Evolutionary conservation across 1,140 invertebrate genomes (phyloP).

Genomic region (Zaprionus davidi): DNA sequence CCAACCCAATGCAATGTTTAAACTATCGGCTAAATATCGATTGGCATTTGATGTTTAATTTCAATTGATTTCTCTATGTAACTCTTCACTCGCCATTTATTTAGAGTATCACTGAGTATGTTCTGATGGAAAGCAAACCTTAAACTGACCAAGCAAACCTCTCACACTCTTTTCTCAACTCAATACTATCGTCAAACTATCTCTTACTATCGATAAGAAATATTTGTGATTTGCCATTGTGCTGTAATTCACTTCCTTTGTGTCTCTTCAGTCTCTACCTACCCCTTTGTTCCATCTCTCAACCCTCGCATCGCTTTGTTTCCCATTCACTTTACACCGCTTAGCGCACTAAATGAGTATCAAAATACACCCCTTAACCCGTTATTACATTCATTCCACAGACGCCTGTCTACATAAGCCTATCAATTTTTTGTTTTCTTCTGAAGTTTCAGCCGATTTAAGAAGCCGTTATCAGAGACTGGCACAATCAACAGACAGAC

Average conservation of each 20-base stretch:
- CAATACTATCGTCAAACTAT: neutral
- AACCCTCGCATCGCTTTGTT: conserved; percentile 1
- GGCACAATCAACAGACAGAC: conserved; percentile 35
- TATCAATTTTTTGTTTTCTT: conserved; percentile 31
- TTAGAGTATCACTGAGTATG: too few species aligned
- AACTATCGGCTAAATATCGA: neutral
- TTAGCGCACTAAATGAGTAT: conserved; percentile 35
- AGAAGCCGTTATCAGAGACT: conserved; percentile 32
- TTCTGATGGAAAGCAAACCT: too few species aligned
- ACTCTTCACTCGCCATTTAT: too few species aligned
- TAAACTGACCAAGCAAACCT: too few species aligned
- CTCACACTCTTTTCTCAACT: too few species aligned
- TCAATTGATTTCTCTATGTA: too few species aligned
- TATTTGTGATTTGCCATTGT: neutral
- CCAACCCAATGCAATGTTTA: too few species aligned
- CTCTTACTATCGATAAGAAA: neutral
- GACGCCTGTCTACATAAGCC: conserved; percentile 16
- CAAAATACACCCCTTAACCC: conserved; percentile 32
- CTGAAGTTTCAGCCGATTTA: conserved; percentile 22
- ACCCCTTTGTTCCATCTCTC: neutral
- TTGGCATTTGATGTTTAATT: too few species aligned
- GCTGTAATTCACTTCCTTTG: neutral
- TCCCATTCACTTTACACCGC: conserved; percentile 20
- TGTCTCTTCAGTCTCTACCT: neutral
- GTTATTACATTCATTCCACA: neutral